phyloP scores from a whole-genome alignment of 2,888 invertebrate species.

The Polyploca ridens region DNA sequence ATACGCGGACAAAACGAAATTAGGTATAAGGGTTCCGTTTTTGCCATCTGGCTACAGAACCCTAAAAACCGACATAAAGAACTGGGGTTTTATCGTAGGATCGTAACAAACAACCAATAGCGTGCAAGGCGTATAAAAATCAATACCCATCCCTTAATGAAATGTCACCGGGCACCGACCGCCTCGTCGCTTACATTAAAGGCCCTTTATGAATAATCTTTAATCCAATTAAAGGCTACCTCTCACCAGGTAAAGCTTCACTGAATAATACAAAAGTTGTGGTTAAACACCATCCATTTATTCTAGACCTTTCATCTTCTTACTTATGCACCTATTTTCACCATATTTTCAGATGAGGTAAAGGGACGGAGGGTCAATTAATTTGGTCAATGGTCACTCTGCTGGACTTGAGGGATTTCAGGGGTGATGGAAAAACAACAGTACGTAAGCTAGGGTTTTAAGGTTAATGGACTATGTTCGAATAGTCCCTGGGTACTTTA shows the following conservation, averaged over 20 bases:
- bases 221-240: slow-evolving; percentile 77
- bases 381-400: slow-evolving; percentile 48
- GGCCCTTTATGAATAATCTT: slow-evolving; percentile 77
- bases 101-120: slow-evolving; percentile 33
- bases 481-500: slow-evolving; percentile 58
- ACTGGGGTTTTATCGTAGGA: not conserved
- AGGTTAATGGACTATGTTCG: slow-evolving; percentile 76
- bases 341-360: slow-evolving; percentile 24
- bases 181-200: slow-evolving; percentile 64
- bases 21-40: too few relatives aligned
- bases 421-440: slow-evolving; percentile 72
- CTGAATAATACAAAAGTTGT: slow-evolving; percentile 78
- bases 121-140: slow-evolving; percentile 52
- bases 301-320: slow-evolving; percentile 38
- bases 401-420: slow-evolving; percentile 73
- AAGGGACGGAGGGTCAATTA: slow-evolving; percentile 29
- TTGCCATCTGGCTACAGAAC: too few relatives aligned
- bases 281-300: slow-evolving; percentile 45
- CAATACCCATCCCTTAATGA: slow-evolving; percentile 69
- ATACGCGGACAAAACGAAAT: too few relatives aligned
- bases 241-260: slow-evolving; percentile 66
- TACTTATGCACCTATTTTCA: slow-evolving; percentile 17
- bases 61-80: not conserved
- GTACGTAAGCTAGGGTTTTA: slow-evolving; percentile 65
- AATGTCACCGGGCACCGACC: slow-evolving; percentile 61